Percentiles rank a stretch among this genome's conserved stretches.
phyloP scores from a whole-genome alignment of 37 sponge, comb jelly and placozoan genomes.

The Spongilla lacustris region DNA sequence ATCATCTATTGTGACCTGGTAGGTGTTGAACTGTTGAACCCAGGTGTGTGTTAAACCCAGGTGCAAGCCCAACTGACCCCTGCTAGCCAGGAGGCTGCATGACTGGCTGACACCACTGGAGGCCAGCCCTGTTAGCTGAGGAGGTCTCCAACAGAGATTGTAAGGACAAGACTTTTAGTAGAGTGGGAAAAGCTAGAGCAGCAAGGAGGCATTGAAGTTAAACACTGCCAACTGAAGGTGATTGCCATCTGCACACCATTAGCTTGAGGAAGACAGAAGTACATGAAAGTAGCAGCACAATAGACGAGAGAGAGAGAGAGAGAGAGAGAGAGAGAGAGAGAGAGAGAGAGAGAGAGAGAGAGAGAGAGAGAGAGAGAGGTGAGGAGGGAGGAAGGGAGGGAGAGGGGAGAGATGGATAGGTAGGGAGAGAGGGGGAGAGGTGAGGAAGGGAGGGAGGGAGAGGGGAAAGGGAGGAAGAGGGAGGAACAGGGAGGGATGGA shows the following conservation, averaged over 20 bases:
- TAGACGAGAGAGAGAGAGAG: background rate
- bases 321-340: background rate
- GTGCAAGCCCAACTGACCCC: background rate
- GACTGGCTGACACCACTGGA: background rate
- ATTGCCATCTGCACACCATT: too few species aligned
- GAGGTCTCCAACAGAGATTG: background rate
- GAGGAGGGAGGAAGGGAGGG: background rate
- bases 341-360: background rate
- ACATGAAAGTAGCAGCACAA: too few species aligned
- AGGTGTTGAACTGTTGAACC: background rate
- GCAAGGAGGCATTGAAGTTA: background rate
- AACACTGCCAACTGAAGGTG: background rate
- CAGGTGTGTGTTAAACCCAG: background rate
- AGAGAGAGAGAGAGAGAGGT: background rate
- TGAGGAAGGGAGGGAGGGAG: constrained; percentile 7
- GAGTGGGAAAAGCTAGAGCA: background rate
- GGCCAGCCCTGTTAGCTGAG: background rate
- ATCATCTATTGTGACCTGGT: background rate
- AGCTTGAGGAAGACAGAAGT: too few species aligned
- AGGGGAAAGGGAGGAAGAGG: constrained; percentile 6
- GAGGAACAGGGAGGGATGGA: background rate
- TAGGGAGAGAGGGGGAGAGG: background rate
- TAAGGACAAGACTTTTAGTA: background rate
- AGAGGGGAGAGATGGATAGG: background rate
- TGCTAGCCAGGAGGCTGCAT: background rate